phyloP scores from a whole-genome alignment of 2,797 vertebrate species.

The Glossophaga mutica region DNA sequence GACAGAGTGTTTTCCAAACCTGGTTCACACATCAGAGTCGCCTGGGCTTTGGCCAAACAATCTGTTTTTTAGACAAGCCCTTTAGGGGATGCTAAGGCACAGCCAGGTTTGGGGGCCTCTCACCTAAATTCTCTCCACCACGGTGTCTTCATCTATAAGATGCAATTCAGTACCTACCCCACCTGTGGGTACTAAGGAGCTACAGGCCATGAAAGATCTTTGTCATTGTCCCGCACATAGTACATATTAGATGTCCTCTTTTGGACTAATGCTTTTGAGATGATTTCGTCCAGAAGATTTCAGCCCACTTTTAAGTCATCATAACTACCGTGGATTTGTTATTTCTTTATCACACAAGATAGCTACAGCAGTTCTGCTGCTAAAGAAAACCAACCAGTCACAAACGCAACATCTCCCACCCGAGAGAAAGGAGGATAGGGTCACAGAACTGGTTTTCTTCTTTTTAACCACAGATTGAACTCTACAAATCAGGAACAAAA shows the following conservation, averaged over 20 bases:
- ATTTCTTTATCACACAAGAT: not conserved
- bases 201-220: not conserved
- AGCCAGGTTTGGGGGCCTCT: not conserved
- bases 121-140: not conserved
- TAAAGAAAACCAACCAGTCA: not conserved
- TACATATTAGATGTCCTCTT: not conserved
- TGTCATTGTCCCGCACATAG: not conserved
- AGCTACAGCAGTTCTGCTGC: not conserved
- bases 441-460: not conserved
- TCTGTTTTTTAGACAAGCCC: not conserved
- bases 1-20: not conserved
- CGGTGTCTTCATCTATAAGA: not conserved
- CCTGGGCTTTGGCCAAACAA: not conserved
- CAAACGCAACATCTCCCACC: conserved; percentile 24
- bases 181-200: not conserved
- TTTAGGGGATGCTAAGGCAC: not conserved
- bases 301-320: not conserved
- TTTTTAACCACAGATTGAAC: not conserved
- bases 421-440: not conserved
- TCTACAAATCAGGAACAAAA: not conserved
- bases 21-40: not conserved
- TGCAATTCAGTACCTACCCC: too few relatives aligned
- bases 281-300: not conserved
- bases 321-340: not conserved
- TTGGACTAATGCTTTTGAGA: not conserved